Conservation (phyloP, 2,797 vertebrate genomes). For the Lates japonicus region DNA sequence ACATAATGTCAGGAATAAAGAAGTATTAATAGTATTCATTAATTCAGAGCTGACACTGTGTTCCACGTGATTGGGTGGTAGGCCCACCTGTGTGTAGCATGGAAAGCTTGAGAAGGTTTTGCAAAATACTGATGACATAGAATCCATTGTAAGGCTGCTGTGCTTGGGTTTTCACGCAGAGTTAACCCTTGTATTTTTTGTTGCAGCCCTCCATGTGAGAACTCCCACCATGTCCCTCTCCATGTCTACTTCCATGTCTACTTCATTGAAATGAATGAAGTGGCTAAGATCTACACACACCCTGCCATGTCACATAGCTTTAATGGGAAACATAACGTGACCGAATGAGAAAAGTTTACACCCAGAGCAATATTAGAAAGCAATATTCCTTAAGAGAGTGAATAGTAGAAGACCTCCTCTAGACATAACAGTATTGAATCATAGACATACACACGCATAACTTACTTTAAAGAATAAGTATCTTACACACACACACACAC, state of each 20-base stretch:
- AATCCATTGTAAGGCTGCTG: too few species aligned
- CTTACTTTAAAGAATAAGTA: background rate
- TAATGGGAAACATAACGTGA: background rate
- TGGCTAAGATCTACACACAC: too few species aligned
- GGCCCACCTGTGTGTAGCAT: too few species aligned
- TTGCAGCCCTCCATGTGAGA: background rate
- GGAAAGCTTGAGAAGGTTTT: too few species aligned
- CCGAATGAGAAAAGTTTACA: background rate
- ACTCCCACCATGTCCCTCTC: background rate
- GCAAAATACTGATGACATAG: background rate
- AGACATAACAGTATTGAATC: conserved; percentile 1
- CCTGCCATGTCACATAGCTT: background rate
- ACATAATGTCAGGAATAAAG: too few species aligned
- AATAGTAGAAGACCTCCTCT: background rate
- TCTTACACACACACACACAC: conserved; percentile 1
- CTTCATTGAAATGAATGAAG: background rate
- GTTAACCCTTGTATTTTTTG: too few species aligned
- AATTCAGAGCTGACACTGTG: background rate
- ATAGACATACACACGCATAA: background rate
- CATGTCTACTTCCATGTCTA: too few species aligned
- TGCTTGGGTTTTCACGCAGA: too few species aligned
- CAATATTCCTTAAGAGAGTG: background rate
- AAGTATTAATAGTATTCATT: background rate
- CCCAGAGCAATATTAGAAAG: background rate
- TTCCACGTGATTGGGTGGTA: too few species aligned